Evolutionary conservation across 2,797 vertebrate species (phyloP).

Genomic region (Fringilla coelebs): DNA sequence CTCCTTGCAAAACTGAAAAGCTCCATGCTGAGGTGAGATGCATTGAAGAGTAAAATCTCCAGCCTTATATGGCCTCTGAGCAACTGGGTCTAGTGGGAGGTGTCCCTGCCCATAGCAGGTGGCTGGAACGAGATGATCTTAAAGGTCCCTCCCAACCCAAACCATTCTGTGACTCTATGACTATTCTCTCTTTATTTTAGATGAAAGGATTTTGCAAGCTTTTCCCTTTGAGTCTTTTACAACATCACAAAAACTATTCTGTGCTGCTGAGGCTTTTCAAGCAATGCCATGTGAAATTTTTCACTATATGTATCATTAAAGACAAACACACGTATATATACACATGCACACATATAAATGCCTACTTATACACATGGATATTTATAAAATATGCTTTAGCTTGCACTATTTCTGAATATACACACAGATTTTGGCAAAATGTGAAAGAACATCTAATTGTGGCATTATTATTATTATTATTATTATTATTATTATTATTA

Average conservation of each 20-base stretch:
- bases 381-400: neutral
- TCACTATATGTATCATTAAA: neutral
- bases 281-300: neutral
- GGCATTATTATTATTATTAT: neutral
- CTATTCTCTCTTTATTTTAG: neutral
- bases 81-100: neutral
- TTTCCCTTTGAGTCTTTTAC: neutral
- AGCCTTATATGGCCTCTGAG: neutral
- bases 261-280: neutral
- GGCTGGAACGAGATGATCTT: neutral
- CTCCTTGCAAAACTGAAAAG: neutral
- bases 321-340: neutral
- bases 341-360: neutral
- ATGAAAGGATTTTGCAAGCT: neutral
- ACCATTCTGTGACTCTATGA: neutral
- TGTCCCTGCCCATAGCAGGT: neutral
- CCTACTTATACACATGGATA: neutral
- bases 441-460: neutral
- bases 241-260: neutral
- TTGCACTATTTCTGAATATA: neutral
- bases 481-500: too few relatives aligned
- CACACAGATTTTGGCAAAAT: neutral
- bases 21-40: neutral
- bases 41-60: neutral
- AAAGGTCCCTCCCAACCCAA: neutral